phyloP scores from a whole-genome alignment of 2,113 vertebrate genomes.

The Isurus oxyrinchus region DNA sequence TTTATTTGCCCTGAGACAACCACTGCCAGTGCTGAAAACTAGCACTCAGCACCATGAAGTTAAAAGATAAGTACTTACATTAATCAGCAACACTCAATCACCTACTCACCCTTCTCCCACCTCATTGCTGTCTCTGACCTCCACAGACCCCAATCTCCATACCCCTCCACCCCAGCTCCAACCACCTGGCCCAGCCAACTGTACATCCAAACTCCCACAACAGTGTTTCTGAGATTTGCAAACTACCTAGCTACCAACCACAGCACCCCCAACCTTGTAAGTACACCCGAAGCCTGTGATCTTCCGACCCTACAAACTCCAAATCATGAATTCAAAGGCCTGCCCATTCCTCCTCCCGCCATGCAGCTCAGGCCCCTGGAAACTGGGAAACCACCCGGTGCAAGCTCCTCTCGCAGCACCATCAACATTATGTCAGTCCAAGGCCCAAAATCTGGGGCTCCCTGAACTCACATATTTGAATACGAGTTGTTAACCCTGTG shows the following conservation, averaged over 20 bases:
- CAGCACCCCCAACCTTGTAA: no score
- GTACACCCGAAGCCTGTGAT: no score
- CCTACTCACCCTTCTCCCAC: neutral
- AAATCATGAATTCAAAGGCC: no score
- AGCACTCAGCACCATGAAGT: neutral
- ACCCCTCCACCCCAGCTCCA: neutral
- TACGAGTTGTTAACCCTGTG: no score
- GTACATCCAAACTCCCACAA: neutral
- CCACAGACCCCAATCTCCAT: neutral
- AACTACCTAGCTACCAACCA: neutral
- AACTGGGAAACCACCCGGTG: no score
- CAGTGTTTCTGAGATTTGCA: neutral
- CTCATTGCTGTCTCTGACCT: neutral
- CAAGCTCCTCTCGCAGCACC: no score
- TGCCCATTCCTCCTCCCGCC: no score
- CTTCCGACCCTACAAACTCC: no score
- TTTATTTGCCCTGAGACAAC: neutral
- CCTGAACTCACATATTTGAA: no score
- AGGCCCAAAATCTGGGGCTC: no score
- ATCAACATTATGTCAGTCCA: no score
- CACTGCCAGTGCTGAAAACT: neutral
- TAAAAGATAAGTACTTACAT: neutral
- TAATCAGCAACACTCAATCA: neutral
- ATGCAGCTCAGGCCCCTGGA: no score
- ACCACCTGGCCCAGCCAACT: neutral